Evolutionary conservation across 2,113 vertebrate genomes (phyloP), one percentile per base, ranked within the genome.

Genomic region (Passer domesticus): DNA sequence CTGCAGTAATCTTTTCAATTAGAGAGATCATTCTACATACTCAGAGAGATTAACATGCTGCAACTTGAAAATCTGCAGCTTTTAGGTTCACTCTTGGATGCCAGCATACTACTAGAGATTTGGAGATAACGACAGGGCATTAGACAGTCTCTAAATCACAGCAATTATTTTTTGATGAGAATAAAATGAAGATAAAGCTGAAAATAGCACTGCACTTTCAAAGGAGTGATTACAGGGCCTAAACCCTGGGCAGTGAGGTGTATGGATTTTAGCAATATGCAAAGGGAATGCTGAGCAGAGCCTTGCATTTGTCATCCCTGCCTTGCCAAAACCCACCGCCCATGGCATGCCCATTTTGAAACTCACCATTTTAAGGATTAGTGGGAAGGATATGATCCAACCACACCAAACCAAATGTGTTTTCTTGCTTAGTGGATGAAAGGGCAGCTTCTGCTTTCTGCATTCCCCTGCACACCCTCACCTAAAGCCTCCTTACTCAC

Each of bases 111-210:
- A 69, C 88, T 44, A 62, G 83, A 94, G 89, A 94, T 94, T 50
- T 80, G 87, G 85, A 87, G 85, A 85, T 90, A 95, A 90, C 31
- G 1, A 83, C 83, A 92, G 86, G 90, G 90, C 92, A 94, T 96
- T 79, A 94, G 86, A 67, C 68, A 81, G 66, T 75, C 85, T 90
- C 46, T 94, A 95, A 86, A 95, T 90, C 86, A 92, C 83, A 89
- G 83, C 73, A 95, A 87, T 96, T 96, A 95, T 95, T 95, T 92
- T 92, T 79, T 11, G 2, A 93, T 96, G 86, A 93, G 92, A 90
- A 86, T 89, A 92, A 95, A 96, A 96, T 92, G 88, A 93, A 96
- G 83, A 93, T 93, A 92, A 92, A 92, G 76, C 90, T 93, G 94
- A 90, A 95, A 96, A 96, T 56, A 96, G 79, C 74, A 44, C 8